Evolutionary conservation across 2,888 invertebrate species (phyloP), one percentile per base, ranked within the genome.

Genomic region (Drosophila lacicola): DNA sequence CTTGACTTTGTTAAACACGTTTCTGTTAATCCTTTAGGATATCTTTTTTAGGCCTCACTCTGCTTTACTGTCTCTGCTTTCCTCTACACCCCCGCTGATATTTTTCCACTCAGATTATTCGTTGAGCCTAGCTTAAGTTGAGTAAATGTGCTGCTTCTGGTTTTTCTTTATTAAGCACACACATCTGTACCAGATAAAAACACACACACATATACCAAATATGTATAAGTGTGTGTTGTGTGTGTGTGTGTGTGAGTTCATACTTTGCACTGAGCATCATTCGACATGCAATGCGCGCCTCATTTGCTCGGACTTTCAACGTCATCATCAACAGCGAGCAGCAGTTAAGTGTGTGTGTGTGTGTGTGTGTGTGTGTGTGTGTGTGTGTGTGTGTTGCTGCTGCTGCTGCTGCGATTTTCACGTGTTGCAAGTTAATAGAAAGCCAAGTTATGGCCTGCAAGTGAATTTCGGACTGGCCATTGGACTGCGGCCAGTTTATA

Each of bases 391-490:
- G 11, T 21, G 47, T 33, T 53, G 45, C 21, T 25, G 54, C 17
- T 58, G 41, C 25, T 33, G 55, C 37, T 56, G 57, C 39, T 57
- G 36, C 57, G 65, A 53, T 65, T 84, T 87, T 78, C 88, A 87
- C 87, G 84, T 82, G 84, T 66, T 79, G 79, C 88, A 68, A 82
- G 82, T 82, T 79, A 82, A 79, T 79, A 72, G 66, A 69, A 66
- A 61, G 61, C 49, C 71, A 74, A 87, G 81, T 84, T 78, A 66
- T 69, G 58, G 54, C 61, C 80, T 77, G 82, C 75, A 82, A 70
- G 61, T 61, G 86, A 74, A 70, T 67, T 78, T 61, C 41, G 45
- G 44, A 57, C 55, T 57, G 73, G 29, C 55, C 55, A 58, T 68
- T 67, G 47, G 54, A 42, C 37, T 39, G 21, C n/a, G 65, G 46